These are phyloP conservation scores for Macropodus opercularis DNA, from an alignment of 2,797 vertebrate genomes.

Conservation along the genomic window DNA sequence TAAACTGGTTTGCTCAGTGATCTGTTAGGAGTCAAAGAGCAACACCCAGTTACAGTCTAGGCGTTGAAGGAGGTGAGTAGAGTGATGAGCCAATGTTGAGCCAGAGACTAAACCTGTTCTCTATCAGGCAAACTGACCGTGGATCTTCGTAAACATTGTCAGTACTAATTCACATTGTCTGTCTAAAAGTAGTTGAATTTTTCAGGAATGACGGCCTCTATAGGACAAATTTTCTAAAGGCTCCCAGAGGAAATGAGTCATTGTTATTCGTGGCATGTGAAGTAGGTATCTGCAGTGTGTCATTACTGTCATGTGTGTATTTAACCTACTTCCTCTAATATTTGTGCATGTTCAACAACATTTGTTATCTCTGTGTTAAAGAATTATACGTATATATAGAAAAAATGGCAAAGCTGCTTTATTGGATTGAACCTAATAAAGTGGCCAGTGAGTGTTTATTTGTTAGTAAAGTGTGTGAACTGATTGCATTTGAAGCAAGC, in stretches of 20 bases:
- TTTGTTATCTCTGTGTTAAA: conserved; percentile 11
- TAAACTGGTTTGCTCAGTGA: conserved; percentile 49
- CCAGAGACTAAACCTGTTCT: neutral
- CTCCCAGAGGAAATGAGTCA: conserved; percentile 2
- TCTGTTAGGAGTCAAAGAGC: conserved; percentile 41
- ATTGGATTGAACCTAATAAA: too few species aligned
- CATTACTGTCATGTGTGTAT: conserved; percentile 2
- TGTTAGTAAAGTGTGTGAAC: conserved; percentile 11
- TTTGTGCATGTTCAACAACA: neutral
- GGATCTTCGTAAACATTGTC: neutral
- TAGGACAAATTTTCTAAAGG: conserved; percentile 1
- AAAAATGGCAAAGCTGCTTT: too few species aligned
- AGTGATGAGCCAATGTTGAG: neutral
- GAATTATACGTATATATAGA: too few species aligned
- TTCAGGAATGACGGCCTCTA: neutral
- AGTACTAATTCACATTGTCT: neutral
- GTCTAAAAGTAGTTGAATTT: conserved; percentile 3
- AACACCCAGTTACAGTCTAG: conserved; percentile 30
- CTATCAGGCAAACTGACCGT: neutral
- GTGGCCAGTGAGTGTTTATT: conserved; percentile 13
- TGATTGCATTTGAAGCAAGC: conserved; percentile 18
- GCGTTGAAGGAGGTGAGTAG: conserved; percentile 12
- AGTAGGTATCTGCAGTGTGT: too few species aligned
- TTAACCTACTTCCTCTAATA: neutral
- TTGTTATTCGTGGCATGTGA: conserved; percentile 10